Evolutionary conservation across 2,113 vertebrate species (phyloP).

Genomic region (Corythoichthys intestinalis): DNA sequence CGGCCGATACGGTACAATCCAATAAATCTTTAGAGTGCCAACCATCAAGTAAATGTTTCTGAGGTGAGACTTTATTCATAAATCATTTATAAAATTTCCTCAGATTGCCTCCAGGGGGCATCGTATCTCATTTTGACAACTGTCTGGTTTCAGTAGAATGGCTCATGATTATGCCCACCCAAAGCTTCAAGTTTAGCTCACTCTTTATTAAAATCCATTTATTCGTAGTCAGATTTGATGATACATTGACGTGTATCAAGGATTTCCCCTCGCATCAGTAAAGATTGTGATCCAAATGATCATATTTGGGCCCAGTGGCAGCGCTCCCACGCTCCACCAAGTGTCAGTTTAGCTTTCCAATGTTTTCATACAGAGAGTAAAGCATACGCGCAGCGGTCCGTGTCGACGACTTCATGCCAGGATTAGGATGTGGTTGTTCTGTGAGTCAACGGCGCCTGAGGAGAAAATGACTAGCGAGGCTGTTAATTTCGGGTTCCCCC

Average conservation of each 20-base stretch:
- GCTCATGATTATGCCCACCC: not conserved
- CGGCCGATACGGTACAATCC: too few species aligned
- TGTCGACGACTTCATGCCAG: constrained; percentile 17
- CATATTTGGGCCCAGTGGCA: not conserved
- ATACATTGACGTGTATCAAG: not conserved
- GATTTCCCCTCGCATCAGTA: not conserved
- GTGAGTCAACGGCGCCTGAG: constrained; percentile 1
- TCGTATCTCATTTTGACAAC: too few species aligned
- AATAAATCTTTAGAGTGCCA: too few species aligned
- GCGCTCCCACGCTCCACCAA: not conserved
- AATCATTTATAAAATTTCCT: too few species aligned
- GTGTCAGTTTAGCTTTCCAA: constrained; percentile 3
- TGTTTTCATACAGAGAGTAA: constrained; percentile 19
- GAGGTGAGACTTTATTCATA: too few species aligned
- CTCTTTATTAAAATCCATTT: not conserved
- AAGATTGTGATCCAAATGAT: not conserved
- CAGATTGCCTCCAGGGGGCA: too few species aligned
- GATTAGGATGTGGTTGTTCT: not conserved
- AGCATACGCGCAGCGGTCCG: constrained; percentile 20
- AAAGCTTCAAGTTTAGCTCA: not conserved
- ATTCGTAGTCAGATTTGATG: not conserved
- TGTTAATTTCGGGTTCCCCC: not conserved
- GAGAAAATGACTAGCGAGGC: constrained; percentile 1
- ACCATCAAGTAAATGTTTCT: too few species aligned
- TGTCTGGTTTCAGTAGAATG: too few species aligned